Evolutionary conservation across 23 tunicate species (phyloP).

Genomic region (Trididemnum clinides): DNA sequence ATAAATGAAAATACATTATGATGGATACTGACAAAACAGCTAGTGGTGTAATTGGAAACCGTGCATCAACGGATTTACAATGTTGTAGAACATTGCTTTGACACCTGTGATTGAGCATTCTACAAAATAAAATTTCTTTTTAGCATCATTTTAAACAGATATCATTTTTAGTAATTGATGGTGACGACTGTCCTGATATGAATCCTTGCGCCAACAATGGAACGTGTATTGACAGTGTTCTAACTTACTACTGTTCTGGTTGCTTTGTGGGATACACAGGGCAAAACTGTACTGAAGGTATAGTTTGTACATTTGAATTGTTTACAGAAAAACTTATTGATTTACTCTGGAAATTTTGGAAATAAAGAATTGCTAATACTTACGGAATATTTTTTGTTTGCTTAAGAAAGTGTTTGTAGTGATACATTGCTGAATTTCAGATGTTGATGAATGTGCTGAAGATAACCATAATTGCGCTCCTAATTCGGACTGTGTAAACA

Average conservation of each 20-base stretch:
- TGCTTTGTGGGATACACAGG: constrained; percentile 58
- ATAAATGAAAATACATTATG: too few relatives aligned
- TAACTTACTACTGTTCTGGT: constrained; percentile 44
- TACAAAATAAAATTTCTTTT: too few relatives aligned
- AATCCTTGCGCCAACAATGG: constrained; percentile 38
- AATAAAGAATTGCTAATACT: too few relatives aligned
- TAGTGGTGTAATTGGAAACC: too few relatives aligned
- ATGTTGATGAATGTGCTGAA: constrained; percentile 10
- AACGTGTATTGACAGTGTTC: constrained; percentile 32
- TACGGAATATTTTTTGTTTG: too few relatives aligned
- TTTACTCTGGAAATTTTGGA: neutral
- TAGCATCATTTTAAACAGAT: too few relatives aligned
- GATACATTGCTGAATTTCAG: neutral
- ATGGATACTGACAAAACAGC: too few relatives aligned
- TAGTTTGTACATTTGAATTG: too few relatives aligned
- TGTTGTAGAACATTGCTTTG: too few relatives aligned
- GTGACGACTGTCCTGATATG: neutral
- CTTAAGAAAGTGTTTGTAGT: neutral
- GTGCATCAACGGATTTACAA: too few relatives aligned
- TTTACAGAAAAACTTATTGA: too few relatives aligned
- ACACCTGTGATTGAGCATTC: too few relatives aligned
- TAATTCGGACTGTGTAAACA: constrained; percentile 4
- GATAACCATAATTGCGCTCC: neutral
- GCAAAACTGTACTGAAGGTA: constrained; percentile 61
- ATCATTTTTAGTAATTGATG: neutral